phyloP scores from a whole-genome alignment of 2,797 vertebrate species.

The Orestias chungarensis region DNA sequence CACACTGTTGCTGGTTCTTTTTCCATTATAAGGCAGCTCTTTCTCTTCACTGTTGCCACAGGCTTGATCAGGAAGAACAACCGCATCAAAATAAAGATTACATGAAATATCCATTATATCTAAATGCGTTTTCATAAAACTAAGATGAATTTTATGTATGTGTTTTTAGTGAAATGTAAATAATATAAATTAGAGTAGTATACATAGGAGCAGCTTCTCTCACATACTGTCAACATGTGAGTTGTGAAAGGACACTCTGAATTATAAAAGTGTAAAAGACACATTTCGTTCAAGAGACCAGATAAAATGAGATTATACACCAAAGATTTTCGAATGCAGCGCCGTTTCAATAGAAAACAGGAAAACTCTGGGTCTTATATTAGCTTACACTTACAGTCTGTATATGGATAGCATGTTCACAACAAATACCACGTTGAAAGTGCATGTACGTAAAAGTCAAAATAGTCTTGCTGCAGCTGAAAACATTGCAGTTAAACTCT shows the following conservation, averaged over 20 bases:
- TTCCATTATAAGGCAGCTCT: too few relatives aligned
- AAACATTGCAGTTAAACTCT: not conserved
- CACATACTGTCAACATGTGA: not conserved
- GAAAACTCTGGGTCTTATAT: too few relatives aligned
- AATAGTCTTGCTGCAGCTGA: not conserved
- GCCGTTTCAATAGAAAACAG: too few relatives aligned
- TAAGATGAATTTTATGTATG: not conserved
- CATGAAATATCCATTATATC: not conserved
- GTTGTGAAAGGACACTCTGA: not conserved
- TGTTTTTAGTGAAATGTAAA: not conserved
- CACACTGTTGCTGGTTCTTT: too few relatives aligned
- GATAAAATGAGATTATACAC: not conserved
- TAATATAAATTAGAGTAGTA: not conserved
- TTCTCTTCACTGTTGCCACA: not conserved
- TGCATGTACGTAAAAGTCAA: too few relatives aligned
- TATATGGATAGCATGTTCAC: not conserved
- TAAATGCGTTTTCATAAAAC: not conserved
- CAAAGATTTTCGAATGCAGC: too few relatives aligned
- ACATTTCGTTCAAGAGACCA: not conserved
- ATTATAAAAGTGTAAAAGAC: not conserved
- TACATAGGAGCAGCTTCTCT: not conserved
- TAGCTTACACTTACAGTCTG: too few relatives aligned
- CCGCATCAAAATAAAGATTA: too few relatives aligned
- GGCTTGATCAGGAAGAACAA: not conserved
- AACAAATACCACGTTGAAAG: too few relatives aligned